Conservation (phyloP, 2,888 invertebrate genomes). For the Bugulina stolonifera region DNA sequence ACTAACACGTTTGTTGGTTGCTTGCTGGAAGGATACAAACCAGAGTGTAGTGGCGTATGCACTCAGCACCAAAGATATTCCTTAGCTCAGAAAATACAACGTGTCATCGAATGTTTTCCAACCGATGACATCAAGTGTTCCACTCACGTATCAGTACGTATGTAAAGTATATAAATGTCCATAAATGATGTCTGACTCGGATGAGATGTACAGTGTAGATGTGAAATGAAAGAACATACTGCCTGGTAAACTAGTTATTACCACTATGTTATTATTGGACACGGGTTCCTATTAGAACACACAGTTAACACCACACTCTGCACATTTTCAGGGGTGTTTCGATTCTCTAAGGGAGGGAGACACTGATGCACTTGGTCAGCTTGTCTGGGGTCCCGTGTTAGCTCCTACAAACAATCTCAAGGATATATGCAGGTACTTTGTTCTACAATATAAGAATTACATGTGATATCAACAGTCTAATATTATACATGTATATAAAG, state of each 20-base stretch:
- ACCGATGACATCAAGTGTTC: background rate
- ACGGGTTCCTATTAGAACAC: too few relatives aligned
- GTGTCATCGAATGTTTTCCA: background rate
- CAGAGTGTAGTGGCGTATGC: background rate
- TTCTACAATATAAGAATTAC: too few relatives aligned
- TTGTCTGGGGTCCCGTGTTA: background rate
- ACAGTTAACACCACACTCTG: too few relatives aligned
- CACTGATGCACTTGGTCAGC: background rate
- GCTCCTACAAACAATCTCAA: background rate
- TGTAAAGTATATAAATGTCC: too few relatives aligned
- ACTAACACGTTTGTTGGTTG: background rate
- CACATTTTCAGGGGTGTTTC: conserved; percentile 11
- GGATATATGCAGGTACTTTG: background rate
- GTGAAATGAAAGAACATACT: too few relatives aligned
- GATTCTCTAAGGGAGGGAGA: background rate
- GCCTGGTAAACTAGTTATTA: too few relatives aligned
- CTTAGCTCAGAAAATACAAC: background rate
- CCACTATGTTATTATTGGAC: too few relatives aligned
- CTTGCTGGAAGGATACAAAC: background rate
- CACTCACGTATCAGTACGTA: background rate
- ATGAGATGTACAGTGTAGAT: too few relatives aligned
- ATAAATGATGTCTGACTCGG: too few relatives aligned
- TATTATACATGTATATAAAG: too few relatives aligned
- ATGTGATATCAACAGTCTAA: too few relatives aligned
- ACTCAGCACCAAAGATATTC: background rate